Conservation (phyloP, 2,888 invertebrate species). For the Andrena praecox region DNA sequence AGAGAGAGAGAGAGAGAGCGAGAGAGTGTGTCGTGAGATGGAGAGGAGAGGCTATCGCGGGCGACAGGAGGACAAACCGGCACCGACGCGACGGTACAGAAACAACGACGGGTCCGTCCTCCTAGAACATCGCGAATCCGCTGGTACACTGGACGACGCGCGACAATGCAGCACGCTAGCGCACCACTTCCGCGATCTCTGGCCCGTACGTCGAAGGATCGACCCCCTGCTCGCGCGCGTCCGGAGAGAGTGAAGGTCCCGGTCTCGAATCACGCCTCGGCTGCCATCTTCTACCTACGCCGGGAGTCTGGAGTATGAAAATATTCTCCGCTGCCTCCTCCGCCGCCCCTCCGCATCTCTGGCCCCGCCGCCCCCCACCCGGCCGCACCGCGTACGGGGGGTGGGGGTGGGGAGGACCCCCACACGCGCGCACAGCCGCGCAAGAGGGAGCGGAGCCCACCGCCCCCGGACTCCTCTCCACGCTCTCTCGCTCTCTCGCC, state of each 20-base stretch:
- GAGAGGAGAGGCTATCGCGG: constrained; percentile 29
- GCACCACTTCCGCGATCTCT: constrained; percentile 67
- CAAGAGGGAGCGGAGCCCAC: background rate
- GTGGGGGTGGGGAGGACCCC: too few species aligned
- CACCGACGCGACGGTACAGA: constrained; percentile 50
- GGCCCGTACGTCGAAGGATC: constrained; percentile 57
- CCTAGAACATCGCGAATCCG: constrained; percentile 58
- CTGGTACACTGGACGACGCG: constrained; percentile 63
- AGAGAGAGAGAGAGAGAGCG: background rate
- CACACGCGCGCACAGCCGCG: too few species aligned
- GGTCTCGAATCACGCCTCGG: constrained; percentile 81
- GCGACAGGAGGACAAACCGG: constrained; percentile 57
- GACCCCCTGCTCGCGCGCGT: constrained; percentile 69
- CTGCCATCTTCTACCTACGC: constrained; percentile 84
- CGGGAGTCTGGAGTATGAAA: constrained; percentile 83
- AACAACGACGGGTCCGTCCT: constrained; percentile 46
- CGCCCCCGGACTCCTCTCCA: background rate
- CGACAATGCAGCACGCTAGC: constrained; percentile 68
- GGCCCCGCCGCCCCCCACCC: constrained; percentile 14
- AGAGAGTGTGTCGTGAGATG: background rate
- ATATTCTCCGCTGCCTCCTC: constrained; percentile 79
- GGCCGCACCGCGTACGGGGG: background rate
- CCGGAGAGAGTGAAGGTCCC: constrained; percentile 73
- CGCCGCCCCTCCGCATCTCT: constrained; percentile 45
- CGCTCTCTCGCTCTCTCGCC: constrained; percentile 24